Evolutionary conservation across 2,888 invertebrate species (phyloP), one percentile per base, ranked within the genome.

Genomic region (Tipula helvola): DNA sequence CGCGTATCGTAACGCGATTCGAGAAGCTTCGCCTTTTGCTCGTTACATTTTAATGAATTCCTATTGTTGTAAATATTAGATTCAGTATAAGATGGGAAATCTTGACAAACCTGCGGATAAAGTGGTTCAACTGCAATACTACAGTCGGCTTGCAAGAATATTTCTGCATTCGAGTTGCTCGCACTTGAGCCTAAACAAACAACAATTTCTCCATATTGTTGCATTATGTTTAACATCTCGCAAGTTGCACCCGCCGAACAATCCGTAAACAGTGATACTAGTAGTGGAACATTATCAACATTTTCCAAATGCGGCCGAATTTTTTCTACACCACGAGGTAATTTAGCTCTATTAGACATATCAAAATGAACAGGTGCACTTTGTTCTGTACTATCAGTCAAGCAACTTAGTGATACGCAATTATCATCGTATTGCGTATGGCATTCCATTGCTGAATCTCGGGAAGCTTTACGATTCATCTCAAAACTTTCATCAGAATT

Each of bases 181-280:
- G 97, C 96, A 13, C 96, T 95, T 5, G 98, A 98, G 7, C 99
- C 99, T 90, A 99, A 93, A 36, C 98, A 97, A 89, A 98, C 96
- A 0, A 98, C 98, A 36, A 99, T 97, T 92, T 99, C 98, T 0
- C 97, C 97, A 90, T 98, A 97, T 87, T 96, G 96, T 90, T 97
- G 97, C 98, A 99, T 98, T 87, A 99, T 99, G 89, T 95, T 94
- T 88, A 97, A 92, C 99, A 99, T 99, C 91, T 97, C 96, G 42
- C 95, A 93, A 0, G 98, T 98, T 13, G 97, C 97, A 88, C 95
- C 93, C n/a, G 98, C 95, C 1, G 96, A 97, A 92, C 99, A 99
- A 92, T 99, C 99, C 0, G 99, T 99, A 92, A 99, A 99, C 12
- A 99, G 93, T 0, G 98, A 98, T 18, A 99, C 99, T 87, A 99